Evolutionary conservation across 92 coral and sea anemone species (phyloP).

Genomic region (Metridium senile): DNA sequence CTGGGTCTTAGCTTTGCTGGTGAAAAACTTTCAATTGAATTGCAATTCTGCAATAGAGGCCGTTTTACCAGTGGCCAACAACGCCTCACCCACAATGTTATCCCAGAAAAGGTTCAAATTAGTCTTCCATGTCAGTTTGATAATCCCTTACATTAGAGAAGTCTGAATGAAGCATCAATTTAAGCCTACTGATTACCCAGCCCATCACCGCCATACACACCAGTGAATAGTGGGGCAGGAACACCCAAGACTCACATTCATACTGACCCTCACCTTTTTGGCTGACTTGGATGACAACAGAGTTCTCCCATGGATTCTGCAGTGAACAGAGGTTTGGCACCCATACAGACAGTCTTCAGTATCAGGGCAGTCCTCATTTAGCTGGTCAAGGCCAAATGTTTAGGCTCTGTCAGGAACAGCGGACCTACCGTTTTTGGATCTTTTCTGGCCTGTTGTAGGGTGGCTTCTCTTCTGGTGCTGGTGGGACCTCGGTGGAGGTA

Average conservation of each 20-base stretch:
- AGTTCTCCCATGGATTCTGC: constrained; percentile 30
- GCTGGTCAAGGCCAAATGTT: constrained; percentile 18
- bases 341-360: constrained; percentile 18
- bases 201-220: constrained; percentile 28
- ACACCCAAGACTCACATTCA: constrained; percentile 15
- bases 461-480: constrained; percentile 34
- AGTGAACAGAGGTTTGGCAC: constrained; percentile 10
- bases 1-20: constrained; percentile 38
- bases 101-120: constrained; percentile 14
- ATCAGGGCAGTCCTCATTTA: constrained; percentile 20
- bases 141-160: constrained; percentile 17
- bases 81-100: background rate
- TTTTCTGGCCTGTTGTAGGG: constrained; percentile 24
- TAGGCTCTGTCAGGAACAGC: constrained; percentile 25
- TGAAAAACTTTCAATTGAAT: constrained; percentile 26
- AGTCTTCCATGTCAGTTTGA: constrained; percentile 36
- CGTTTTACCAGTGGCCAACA: constrained; percentile 22
- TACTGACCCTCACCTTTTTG: constrained; percentile 28
- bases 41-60: constrained; percentile 25
- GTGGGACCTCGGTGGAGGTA: constrained; percentile 36
- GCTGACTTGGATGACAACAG: constrained; percentile 20
- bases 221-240: constrained; percentile 23
- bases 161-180: constrained; percentile 21
- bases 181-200: constrained; percentile 23
- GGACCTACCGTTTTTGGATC: constrained; percentile 14